Percentiles rank a stretch among this genome's conserved stretches.
phyloP scores from a whole-genome alignment of 2,888 invertebrate genomes.

The Stramonita haemastoma region DNA sequence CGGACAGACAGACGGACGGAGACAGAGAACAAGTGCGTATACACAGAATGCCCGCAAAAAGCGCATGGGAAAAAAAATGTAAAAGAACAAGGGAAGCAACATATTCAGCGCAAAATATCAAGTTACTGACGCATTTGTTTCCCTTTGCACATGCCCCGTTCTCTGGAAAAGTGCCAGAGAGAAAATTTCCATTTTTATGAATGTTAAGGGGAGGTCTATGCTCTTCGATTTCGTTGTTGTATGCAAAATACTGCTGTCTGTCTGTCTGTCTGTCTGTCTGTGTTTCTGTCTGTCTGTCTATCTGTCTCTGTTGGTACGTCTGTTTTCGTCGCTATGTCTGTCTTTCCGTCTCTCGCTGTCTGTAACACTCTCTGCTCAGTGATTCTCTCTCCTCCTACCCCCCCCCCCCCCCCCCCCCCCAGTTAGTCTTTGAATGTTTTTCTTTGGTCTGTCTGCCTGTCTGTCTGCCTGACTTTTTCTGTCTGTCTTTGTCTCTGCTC shows the following conservation, averaged over 20 bases:
- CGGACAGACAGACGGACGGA: slow-evolving; percentile 3
- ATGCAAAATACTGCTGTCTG: too few species aligned
- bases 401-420: too few species aligned
- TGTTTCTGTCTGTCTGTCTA: background rate
- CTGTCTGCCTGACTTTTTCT: background rate
- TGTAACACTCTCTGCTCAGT: background rate
- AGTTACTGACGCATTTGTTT: too few species aligned
- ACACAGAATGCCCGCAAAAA: background rate
- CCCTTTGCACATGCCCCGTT: too few species aligned
- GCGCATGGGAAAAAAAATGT: background rate
- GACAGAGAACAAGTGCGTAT: background rate
- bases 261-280: too few species aligned
- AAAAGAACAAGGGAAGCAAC: too few species aligned
- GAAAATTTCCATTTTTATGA: too few species aligned
- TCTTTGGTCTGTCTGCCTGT: background rate
- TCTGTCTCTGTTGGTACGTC: background rate
- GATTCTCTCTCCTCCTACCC: background rate
- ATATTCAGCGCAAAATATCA: too few species aligned
- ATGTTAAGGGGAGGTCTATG: too few species aligned
- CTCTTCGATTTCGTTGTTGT: too few species aligned
- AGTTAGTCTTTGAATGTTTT: too few species aligned
- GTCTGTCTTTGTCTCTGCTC: background rate
- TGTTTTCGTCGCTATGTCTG: background rate
- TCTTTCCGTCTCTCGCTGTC: background rate
- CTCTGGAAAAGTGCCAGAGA: too few species aligned